A percentile compares a stretch with the other conserved stretches of the same genome.
Evolutionary conservation across 2,888 invertebrate genomes (phyloP).

Genomic region (Andrena dorsata): DNA sequence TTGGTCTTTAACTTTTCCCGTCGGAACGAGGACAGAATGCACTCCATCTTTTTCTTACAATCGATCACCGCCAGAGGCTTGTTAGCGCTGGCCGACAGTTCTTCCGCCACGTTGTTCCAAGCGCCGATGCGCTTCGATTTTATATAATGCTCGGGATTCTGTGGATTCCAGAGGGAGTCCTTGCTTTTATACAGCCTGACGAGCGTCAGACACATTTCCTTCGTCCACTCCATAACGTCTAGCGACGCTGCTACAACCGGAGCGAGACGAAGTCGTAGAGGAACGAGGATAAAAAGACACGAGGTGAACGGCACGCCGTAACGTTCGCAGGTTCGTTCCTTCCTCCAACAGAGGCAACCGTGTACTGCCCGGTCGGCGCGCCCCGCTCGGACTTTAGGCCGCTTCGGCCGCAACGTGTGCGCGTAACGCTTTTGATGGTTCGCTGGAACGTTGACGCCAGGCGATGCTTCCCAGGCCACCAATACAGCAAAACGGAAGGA

Average conservation of each 20-base stretch:
- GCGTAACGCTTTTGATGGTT: conserved; percentile 20
- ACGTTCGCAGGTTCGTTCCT: not conserved
- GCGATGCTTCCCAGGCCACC: not conserved
- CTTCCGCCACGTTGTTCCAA: not conserved
- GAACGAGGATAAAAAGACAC: not conserved
- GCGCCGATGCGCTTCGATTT: not conserved
- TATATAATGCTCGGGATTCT: not conserved
- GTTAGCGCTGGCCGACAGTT: not conserved
- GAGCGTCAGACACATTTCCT: not conserved
- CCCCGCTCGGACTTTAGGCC: not conserved
- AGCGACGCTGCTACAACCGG: not conserved
- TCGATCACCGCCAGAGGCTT: not conserved
- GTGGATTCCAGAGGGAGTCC: not conserved
- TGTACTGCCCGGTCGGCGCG: not conserved
- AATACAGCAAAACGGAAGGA: not conserved
- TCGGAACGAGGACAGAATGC: not conserved
- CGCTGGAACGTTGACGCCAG: conserved; percentile 5
- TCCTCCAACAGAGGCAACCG: not conserved
- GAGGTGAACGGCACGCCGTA: not conserved
- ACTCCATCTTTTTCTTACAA: not conserved
- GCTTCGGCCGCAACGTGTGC: not conserved
- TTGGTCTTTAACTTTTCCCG: conserved; percentile 1
- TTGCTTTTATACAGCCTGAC: not conserved
- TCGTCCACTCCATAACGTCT: not conserved
- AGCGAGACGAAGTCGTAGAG: not conserved